phyloP scores from a whole-genome alignment of 2,797 vertebrate species.

The Vireo griseus region DNA sequence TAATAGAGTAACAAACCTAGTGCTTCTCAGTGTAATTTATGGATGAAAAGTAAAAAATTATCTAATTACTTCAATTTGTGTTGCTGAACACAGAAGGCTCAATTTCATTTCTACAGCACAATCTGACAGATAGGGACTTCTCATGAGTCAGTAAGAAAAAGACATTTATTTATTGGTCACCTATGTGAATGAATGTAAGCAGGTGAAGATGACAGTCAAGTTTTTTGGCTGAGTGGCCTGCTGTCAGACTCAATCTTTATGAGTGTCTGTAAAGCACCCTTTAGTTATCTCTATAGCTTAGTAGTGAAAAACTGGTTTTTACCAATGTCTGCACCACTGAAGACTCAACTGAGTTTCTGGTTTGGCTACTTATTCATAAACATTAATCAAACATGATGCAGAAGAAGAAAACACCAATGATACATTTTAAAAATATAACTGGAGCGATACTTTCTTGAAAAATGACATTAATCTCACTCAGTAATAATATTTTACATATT shows the following conservation, averaged over 20 bases:
- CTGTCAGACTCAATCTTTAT: constrained; percentile 65
- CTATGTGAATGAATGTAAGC: constrained; percentile 51
- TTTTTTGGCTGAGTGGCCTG: constrained; percentile 65
- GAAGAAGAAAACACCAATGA: neutral
- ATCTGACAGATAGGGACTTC: constrained; percentile 47
- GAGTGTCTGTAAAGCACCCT: constrained; percentile 44
- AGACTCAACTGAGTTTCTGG: neutral
- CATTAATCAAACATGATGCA: neutral
- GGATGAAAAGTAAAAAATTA: constrained; percentile 15
- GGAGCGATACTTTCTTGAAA: neutral
- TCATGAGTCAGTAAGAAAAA: constrained; percentile 58
- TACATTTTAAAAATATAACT: neutral
- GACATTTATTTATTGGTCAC: constrained; percentile 70
- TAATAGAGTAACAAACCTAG: neutral
- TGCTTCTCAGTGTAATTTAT: neutral
- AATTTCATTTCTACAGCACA: constrained; percentile 13
- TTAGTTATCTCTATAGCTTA: constrained; percentile 42
- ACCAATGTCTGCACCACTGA: neutral
- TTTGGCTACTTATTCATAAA: constrained; percentile 1
- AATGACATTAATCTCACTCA: neutral
- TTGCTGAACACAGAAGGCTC: neutral
- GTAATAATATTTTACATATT: neutral
- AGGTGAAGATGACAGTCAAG: constrained; percentile 68
- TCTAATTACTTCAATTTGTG: constrained; percentile 26
- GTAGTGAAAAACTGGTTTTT: constrained; percentile 35